Conservation (phyloP, 2,797 vertebrate species). For the Steatocranus sp. region DNA sequence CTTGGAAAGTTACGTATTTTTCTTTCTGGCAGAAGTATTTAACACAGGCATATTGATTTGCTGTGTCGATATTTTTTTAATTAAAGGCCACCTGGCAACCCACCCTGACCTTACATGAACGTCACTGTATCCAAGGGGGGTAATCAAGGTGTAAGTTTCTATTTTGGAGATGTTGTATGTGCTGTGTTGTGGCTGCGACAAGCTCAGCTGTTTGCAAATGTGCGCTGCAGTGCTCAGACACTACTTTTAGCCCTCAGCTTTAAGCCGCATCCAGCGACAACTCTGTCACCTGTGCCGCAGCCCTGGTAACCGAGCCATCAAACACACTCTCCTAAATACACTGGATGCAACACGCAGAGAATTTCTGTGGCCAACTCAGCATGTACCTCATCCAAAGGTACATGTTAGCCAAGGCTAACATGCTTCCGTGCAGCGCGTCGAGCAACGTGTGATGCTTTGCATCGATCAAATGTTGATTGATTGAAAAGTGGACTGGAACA, state of each 20-base stretch:
- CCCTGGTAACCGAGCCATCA: slow-evolving; percentile 51
- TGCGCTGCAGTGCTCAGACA: slow-evolving; percentile 42
- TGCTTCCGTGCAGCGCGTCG: not conserved
- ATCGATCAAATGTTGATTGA: not conserved
- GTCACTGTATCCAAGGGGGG: not conserved
- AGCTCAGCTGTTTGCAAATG: slow-evolving; percentile 70
- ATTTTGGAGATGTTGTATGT: slow-evolving; percentile 61
- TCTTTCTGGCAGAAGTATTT: not conserved
- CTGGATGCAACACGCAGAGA: slow-evolving; percentile 5
- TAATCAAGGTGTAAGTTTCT: slow-evolving; percentile 41
- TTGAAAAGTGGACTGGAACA: not conserved
- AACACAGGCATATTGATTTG: not conserved
- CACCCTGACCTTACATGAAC: not conserved
- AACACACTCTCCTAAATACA: slow-evolving; percentile 33
- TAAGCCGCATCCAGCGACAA: slow-evolving; percentile 54
- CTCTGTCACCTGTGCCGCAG: slow-evolving; percentile 61
- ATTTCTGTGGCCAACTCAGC: slow-evolving; percentile 22
- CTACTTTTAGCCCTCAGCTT: slow-evolving; percentile 63
- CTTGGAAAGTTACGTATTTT: not conserved
- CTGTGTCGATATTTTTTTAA: slow-evolving; percentile 1
- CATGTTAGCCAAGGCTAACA: not conserved
- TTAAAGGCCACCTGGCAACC: not conserved
- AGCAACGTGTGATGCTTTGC: not conserved
- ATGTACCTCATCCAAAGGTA: not conserved
- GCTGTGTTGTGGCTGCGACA: slow-evolving; percentile 55